Evolutionary conservation across 2,888 invertebrate species (phyloP), one percentile per base, ranked within the genome.

Genomic region (Bombylius discolor): DNA sequence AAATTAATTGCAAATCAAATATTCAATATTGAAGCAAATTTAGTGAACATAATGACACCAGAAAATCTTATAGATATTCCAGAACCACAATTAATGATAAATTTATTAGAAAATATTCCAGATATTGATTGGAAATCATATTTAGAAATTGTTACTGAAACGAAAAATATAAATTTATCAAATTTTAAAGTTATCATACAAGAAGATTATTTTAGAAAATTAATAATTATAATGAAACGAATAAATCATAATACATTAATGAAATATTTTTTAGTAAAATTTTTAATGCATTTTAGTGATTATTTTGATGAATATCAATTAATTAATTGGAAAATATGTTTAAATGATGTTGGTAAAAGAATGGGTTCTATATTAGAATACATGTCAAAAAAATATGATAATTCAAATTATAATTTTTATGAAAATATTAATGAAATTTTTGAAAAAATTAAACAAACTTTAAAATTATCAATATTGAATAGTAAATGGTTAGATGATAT

Each of bases 401-500:
- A 42, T 11, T 8, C 2, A 42, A 4, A 4, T 11, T 11, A 4
- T 42, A 42, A 42, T 42, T 8, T 11, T 11, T 11, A 42, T 3
- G 36, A 49, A 13, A 49, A 52, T 48, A 47, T 58, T 34, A 14
- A 46, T 23, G 42, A 48, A 42, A 58, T 58, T 14, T 31, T 51
- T 3, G 5, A 48, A 39, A 49, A 34, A 9, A 46, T 58, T n/a
- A 56, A 49, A 47, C 36, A 23, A 4, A 47, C 47, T 14, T 51
- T 56, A 34, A 36, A 14, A n/a, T 33, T 45, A 4, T 23, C 46
- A 9, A 32, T 58, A 5, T n/a, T 48, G 33, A 13, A 49, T 23
- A 47, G 49, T 13, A 23, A 49, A 13, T 56, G 56, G 59, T 14
- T 59, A n/a, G 59, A 59, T 12, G 31, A 45, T 23, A 9, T 47